Evolutionary conservation across 2,113 vertebrate species (phyloP), one percentile per base, ranked within the genome.

Genomic region (Nyctibius bracteatus): DNA sequence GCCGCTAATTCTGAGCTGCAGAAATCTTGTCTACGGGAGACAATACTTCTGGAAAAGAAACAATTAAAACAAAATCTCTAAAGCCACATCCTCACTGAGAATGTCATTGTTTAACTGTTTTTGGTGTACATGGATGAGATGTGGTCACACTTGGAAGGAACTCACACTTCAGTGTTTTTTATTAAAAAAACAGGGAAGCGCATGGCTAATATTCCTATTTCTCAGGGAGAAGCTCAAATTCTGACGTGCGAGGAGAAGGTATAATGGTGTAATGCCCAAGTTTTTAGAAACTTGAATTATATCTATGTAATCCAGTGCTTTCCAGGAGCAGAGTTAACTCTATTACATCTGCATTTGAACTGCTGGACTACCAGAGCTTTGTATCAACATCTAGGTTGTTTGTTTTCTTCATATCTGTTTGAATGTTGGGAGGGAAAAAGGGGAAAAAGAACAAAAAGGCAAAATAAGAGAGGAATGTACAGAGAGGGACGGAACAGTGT

Each of bases 61-160:
- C 94, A 94, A 95, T 94, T 95, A 81, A 88, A 96, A 83, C 82
- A 93, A 83, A 93, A 81, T 95, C 80, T 25, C 61, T 81, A 21
- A 94, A 96, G 90, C 96, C 95, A 96, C 92, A 95, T 96, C 95
- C 96, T 93, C 77, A 91, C 91, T 72, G 37, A 74, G 86, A 94
- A 93, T 94, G 92, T 47, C 91, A 92, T 92, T 93, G 88, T 94
- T 93, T 86, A 83, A 84, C 91, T 84, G 82, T 2, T 94, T 92
- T 88, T 91, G 43, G 65, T 95, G 80, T 86, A 25, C 59, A 92
- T 6, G 79, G 80, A 47, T 39, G 75, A 88, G 87, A 88, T 81
- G 90, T 25, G 43, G 92, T 85, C 58, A 19, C 49, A n/a, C 63
- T 88, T 90, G 68, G 88, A 92, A 81, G 51, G 43, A 90, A 22